Percentiles rank a stretch among this genome's conserved stretches.
Conservation (phyloP, 2,888 invertebrate genomes). For the Caenorhabditis macrosperma region DNA sequence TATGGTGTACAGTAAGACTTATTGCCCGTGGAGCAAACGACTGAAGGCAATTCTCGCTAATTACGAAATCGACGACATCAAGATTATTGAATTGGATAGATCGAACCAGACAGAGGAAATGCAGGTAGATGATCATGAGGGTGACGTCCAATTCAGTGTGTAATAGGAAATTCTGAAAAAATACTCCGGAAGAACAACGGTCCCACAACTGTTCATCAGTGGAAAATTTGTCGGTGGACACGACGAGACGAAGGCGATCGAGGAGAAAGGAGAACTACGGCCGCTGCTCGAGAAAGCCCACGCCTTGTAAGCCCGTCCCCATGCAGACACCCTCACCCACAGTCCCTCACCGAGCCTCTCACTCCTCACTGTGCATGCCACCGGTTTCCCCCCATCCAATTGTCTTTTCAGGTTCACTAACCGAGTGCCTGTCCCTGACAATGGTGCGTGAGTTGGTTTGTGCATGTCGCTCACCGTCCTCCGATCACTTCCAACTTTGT, state of each 20-base stretch:
- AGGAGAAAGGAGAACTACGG: constrained; percentile 62
- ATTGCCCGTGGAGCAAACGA: constrained; percentile 72
- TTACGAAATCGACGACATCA: constrained; percentile 71
- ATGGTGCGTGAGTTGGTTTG: constrained; percentile 62
- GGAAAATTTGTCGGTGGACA: constrained; percentile 72
- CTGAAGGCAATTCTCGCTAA: constrained; percentile 67
- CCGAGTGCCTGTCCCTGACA: constrained; percentile 59
- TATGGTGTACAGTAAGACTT: constrained; percentile 75
- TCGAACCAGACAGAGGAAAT: constrained; percentile 66
- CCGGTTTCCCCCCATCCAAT: constrained; percentile 12
- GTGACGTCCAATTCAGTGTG: no score
- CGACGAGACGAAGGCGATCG: constrained; percentile 64
- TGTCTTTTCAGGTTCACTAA: constrained; percentile 61
- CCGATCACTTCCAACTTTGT: constrained; percentile 24
- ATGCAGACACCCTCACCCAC: not conserved
- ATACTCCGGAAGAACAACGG: constrained; percentile 68
- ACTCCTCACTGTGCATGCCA: not conserved
- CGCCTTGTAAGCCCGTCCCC: constrained; percentile 50
- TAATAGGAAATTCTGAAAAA: constrained; percentile 68
- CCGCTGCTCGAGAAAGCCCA: constrained; percentile 64
- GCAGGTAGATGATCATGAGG: constrained; percentile 60
- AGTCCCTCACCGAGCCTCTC: not conserved
- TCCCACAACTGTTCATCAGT: constrained; percentile 71
- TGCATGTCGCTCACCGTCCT: constrained; percentile 53
- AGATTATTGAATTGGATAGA: constrained; percentile 71